Percentiles rank a stretch among this genome's conserved stretches.
Evolutionary conservation across 2,888 invertebrate species (phyloP).

Genomic region (Heteropelma amictum): DNA sequence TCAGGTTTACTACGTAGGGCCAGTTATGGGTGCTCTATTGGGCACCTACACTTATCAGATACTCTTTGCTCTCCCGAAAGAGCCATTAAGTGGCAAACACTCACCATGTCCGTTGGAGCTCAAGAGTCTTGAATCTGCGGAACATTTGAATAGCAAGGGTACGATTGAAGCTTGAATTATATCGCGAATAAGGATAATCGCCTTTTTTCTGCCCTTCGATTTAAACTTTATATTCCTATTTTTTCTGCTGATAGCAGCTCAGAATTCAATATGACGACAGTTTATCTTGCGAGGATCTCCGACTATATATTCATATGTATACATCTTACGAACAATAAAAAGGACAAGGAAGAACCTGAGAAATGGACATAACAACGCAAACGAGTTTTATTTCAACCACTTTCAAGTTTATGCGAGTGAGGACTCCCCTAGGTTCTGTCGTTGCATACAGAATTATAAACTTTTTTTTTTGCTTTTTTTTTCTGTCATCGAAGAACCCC

Average conservation of each 20-base stretch:
- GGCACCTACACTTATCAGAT: conserved; percentile 78
- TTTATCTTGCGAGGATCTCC: too few relatives aligned
- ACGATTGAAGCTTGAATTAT: conserved; percentile 14
- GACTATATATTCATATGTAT: background rate
- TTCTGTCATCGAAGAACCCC: conserved; percentile 1
- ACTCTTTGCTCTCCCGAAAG: conserved; percentile 57
- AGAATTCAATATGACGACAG: too few relatives aligned
- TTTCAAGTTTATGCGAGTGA: background rate
- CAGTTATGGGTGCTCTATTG: conserved; percentile 78
- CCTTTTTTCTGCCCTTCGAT: background rate
- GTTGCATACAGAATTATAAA: background rate
- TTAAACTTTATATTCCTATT: background rate
- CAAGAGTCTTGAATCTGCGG: conserved; percentile 17
- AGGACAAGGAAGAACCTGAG: background rate
- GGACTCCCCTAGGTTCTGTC: background rate
- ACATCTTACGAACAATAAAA: conserved; percentile 1
- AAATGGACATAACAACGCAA: background rate
- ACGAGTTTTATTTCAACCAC: conserved; percentile 14
- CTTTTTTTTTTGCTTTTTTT: background rate
- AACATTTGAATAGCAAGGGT: conserved; percentile 17
- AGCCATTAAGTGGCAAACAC: conserved; percentile 29
- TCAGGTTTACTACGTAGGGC: conserved; percentile 85
- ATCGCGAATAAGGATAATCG: background rate
- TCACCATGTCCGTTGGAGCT: conserved; percentile 32
- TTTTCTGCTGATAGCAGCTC: too few relatives aligned